A percentile compares a stretch with the other conserved stretches of the same genome.
These are phyloP conservation scores for Ephialtes manifestator DNA, from an alignment of 2,888 invertebrate species.

Conservation along the genomic window DNA sequence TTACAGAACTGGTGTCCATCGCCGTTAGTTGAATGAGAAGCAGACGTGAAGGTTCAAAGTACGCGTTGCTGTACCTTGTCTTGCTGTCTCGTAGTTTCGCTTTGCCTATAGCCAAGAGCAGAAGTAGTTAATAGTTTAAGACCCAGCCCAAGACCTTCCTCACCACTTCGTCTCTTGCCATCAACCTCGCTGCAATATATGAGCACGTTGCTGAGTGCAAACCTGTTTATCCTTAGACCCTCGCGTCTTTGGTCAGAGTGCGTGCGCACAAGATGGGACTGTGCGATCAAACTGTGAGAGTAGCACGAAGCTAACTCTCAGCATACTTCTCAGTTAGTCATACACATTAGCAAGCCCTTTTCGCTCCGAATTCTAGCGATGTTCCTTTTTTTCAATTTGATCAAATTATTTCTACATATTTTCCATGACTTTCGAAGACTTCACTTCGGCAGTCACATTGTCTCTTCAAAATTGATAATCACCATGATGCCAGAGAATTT, in stretches of 20 bases:
- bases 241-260: conserved; percentile 53
- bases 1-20: background rate
- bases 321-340: background rate
- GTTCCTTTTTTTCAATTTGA: background rate
- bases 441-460: background rate
- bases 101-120: conserved; percentile 44
- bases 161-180: conserved; percentile 68
- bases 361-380: background rate
- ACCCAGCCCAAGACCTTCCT: conserved; percentile 51
- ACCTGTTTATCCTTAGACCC: conserved; percentile 80
- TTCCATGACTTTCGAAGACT: background rate
- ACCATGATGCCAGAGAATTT: background rate
- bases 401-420: background rate
- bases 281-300: conserved; percentile 72
- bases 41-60: background rate
- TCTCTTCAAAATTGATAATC: background rate
- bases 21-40: background rate
- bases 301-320: conserved; percentile 20
- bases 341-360: background rate
- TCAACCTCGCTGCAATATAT: conserved; percentile 64
- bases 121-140: conserved; percentile 18
- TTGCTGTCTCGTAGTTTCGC: conserved; percentile 68
- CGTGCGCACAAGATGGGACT: conserved; percentile 71
- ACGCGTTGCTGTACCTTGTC: conserved; percentile 5
- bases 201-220: conserved; percentile 76